Percentiles rank a stretch among this genome's conserved stretches.
Conservation (phyloP, 2,888 invertebrate species). For the Apocheima hispidaria region DNA sequence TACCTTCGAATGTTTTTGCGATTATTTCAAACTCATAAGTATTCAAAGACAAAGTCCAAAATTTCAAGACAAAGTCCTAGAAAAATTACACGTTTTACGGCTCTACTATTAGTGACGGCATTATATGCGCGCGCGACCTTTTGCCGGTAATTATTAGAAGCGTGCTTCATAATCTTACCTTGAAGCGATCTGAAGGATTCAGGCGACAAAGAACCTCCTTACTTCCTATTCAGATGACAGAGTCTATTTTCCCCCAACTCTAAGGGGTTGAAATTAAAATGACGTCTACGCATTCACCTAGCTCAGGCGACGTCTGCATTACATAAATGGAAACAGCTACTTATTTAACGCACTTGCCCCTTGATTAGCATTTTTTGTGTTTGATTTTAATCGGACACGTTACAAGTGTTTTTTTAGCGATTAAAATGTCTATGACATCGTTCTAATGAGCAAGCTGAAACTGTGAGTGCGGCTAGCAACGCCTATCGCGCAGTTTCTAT, state of each 20-base stretch:
- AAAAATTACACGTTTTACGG: constrained; percentile 8
- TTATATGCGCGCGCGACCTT: constrained; percentile 84
- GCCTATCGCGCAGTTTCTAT: constrained; percentile 23
- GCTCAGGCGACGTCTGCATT: constrained; percentile 47
- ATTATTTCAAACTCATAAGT: not conserved
- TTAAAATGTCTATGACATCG: constrained; percentile 41
- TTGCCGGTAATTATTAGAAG: constrained; percentile 80
- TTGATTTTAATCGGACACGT: constrained; percentile 68
- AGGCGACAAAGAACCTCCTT: not conserved
- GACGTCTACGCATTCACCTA: constrained; percentile 53
- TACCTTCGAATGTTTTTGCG: not conserved
- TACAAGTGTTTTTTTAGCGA: constrained; percentile 54
- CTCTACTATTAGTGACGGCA: constrained; percentile 53
- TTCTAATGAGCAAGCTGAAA: constrained; percentile 45
- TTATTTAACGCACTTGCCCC: constrained; percentile 67
- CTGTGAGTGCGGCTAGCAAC: constrained; percentile 39
- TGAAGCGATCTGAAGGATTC: constrained; percentile 16
- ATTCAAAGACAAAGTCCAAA: constrained; percentile 12
- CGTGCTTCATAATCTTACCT: constrained; percentile 65
- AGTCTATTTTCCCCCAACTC: constrained; percentile 21
- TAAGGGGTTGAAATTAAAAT: constrained; percentile 37
- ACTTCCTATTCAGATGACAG: constrained; percentile 22
- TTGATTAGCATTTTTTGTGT: constrained; percentile 72
- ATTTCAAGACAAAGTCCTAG: constrained; percentile 16
- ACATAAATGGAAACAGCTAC: constrained; percentile 73